phyloP scores from a whole-genome alignment of 2,113 vertebrate genomes.

The Lagopus leucura region DNA sequence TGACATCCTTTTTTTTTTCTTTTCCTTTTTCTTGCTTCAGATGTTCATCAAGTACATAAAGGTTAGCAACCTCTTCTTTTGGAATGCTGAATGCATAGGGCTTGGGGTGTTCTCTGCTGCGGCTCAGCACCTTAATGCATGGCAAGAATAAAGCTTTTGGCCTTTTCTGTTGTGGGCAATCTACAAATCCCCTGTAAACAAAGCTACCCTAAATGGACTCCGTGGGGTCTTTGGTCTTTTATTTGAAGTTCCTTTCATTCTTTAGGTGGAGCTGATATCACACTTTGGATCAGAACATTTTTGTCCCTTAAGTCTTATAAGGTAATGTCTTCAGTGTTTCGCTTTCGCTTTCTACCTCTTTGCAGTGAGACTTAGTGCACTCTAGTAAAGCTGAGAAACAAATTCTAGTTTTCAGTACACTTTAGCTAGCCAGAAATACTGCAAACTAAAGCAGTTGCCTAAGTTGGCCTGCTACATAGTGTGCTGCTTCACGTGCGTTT shows the following conservation, averaged over 20 bases:
- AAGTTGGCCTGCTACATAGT: background rate
- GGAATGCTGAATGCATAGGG: constrained; percentile 74
- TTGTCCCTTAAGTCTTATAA: constrained; percentile 97
- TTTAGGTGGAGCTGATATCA: constrained; percentile 94
- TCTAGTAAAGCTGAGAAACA: background rate
- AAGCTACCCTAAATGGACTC: background rate
- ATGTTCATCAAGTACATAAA: constrained; percentile 99
- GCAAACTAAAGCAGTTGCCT: background rate
- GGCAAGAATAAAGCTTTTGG: constrained; percentile 64
- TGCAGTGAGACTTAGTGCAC: background rate
- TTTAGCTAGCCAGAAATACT: background rate
- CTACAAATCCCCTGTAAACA: constrained; percentile 37
- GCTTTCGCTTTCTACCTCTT: background rate
- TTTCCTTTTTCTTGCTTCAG: constrained; percentile 92
- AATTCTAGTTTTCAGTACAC: background rate
- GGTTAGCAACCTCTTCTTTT: constrained; percentile 92
- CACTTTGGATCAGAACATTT: constrained; percentile 99
- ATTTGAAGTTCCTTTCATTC: constrained; percentile 50
- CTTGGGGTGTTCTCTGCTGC: constrained; percentile 70
- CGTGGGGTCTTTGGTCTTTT: background rate
- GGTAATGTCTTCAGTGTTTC: constrained; percentile 76
- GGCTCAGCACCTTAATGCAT: constrained; percentile 77
- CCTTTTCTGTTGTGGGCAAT: constrained; percentile 35
- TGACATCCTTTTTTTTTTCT: constrained; percentile 82
- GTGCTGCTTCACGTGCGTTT: background rate